Percentiles rank a stretch among this genome's conserved stretches.
Evolutionary conservation across 2,888 invertebrate genomes (phyloP).

Genomic region (Heliconius aoede): DNA sequence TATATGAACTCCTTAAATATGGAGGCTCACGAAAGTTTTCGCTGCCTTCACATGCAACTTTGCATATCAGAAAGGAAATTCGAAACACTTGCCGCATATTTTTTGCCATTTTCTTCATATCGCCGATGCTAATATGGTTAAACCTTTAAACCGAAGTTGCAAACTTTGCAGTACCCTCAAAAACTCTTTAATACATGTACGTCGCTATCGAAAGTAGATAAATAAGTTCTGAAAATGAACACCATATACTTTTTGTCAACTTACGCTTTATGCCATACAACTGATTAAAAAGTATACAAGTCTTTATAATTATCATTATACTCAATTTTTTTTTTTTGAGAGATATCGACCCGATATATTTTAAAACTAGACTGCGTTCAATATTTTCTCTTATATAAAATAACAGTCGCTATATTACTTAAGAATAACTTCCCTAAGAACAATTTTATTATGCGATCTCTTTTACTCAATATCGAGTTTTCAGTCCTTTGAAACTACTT

Average conservation of each 20-base stretch:
- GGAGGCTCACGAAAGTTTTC: constrained; percentile 28
- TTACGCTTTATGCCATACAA: too few species aligned
- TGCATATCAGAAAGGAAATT: constrained; percentile 12
- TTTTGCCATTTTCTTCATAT: constrained; percentile 51
- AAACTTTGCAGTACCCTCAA: constrained; percentile 33
- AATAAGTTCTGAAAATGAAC: not conserved
- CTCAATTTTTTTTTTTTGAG: not conserved
- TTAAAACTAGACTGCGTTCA: not conserved
- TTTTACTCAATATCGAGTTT: constrained; percentile 71
- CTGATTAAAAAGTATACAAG: too few species aligned
- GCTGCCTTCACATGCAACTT: constrained; percentile 33
- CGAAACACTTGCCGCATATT: constrained; percentile 31
- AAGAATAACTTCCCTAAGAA: constrained; percentile 58
- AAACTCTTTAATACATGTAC: constrained; percentile 54
- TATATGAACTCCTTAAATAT: constrained; percentile 26
- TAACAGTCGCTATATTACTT: not conserved
- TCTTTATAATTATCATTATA: too few species aligned
- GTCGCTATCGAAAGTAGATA: constrained; percentile 32
- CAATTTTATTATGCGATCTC: constrained; percentile 72
- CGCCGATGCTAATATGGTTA: constrained; percentile 72
- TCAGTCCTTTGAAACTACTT: constrained; percentile 72
- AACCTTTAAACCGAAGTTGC: constrained; percentile 54
- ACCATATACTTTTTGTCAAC: too few species aligned
- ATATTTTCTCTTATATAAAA: not conserved
- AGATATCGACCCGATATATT: not conserved